phyloP scores from a whole-genome alignment of 2,113 vertebrate species.

The Cyphomyrus discorhynchus region DNA sequence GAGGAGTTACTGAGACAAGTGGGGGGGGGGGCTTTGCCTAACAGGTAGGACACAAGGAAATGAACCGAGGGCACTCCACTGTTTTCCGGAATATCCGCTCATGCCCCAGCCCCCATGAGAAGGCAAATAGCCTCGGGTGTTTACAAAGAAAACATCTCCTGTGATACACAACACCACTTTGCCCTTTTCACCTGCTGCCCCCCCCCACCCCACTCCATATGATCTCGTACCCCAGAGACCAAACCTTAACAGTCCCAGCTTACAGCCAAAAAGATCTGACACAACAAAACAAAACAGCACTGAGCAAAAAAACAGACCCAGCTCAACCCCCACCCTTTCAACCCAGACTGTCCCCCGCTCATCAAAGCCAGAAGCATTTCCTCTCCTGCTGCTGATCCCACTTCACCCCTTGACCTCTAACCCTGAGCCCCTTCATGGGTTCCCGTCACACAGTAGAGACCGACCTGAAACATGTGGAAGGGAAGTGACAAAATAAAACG shows the following conservation, averaged over 20 bases:
- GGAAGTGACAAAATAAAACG: slow-evolving; percentile 15
- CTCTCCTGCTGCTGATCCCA: not conserved
- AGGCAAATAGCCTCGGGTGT: not conserved
- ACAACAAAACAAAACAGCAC: not conserved
- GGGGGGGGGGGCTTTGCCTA: not conserved
- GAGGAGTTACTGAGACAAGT: not conserved
- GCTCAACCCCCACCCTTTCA: not conserved
- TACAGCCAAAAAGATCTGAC: not conserved
- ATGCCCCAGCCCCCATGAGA: not conserved
- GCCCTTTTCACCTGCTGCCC: slow-evolving; percentile 13
- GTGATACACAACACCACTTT: slow-evolving; percentile 27
- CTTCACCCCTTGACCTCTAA: not conserved
- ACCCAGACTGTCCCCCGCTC: not conserved
- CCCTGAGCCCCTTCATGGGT: not conserved
- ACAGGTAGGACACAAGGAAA: not conserved
- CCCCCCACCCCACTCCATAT: not conserved
- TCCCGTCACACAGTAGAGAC: not conserved
- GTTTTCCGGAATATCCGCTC: not conserved
- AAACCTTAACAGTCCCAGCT: not conserved
- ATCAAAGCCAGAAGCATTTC: not conserved
- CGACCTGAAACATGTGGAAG: not conserved
- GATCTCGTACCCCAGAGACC: not conserved
- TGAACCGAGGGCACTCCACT: not conserved
- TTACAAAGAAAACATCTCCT: slow-evolving; percentile 31
- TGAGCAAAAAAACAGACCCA: not conserved